Evolutionary conservation across 1,140 invertebrate genomes (phyloP), one percentile per base, ranked within the genome.

Genomic region (Ips typographus): DNA sequence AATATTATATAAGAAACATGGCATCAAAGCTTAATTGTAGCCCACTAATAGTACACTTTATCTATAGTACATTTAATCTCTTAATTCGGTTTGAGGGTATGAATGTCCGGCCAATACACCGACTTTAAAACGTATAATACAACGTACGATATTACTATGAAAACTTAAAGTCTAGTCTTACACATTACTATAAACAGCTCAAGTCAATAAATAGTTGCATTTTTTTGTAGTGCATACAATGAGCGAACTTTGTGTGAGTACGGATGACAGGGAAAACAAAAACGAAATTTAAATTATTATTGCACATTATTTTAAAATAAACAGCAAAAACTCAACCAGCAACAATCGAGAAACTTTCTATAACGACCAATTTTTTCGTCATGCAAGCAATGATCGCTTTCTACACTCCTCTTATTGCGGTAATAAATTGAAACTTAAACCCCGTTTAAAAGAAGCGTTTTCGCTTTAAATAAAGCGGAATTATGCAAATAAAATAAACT

Each of bases 11-110:
- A 79, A 77, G 78, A 79, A 79, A 80, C 77, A 80, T 80, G 79
- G 79, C 78, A 80, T 79, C 75, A 77, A 80, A 80, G 76, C 76
- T 66, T 65, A 76, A 76, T 72, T 72, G 75, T 77, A 79, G 71
- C 74, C 78, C 76, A 76, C 77, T 74, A 75, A 72, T 75, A 75
- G 67, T 76, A 78, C 73, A 71, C 72, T 71, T 67, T 73, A 71
- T 76, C 75, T 75, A 77, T 77, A 74, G 63, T 76, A 78, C 76
- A 77, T 72, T 77, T 67, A 75, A 65, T 69, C 64, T 58, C 6
- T 71, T 77, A 78, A 78, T 78, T 78, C 77, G 77, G 77, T 73
- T 76, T 75, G 77, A 74, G 72, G 70, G 71, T 73, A 71, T 74
- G 65, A 47, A 49, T 8, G 22, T 49, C 1, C 6, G 22, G 44